Evolutionary conservation across 2,797 vertebrate genomes (phyloP), one percentile per base, ranked within the genome.

Genomic region (Tenualosa ilisha): DNA sequence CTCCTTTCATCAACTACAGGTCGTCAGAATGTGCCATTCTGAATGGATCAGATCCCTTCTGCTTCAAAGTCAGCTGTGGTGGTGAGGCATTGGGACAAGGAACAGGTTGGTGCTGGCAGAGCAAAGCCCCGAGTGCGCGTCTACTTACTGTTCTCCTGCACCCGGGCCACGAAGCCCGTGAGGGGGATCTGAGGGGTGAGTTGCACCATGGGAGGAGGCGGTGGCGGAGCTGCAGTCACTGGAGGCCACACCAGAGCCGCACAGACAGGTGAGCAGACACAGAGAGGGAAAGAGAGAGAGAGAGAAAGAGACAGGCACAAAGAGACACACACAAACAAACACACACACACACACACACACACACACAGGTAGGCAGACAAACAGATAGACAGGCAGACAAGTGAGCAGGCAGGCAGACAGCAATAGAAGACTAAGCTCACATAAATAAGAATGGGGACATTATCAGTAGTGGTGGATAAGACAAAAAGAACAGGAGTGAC

Each of bases 111-210:
- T 72, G 68, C 13, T 72, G 82, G 63, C n/a, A 37, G 20, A 5
- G 54, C 54, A 0, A 79, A 46, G 72, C 72, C 37, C 6, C 31
- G 24, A 68, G 61, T 3, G 54, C n/a, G 37, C 75, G 54, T n/a
- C 15, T 83, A 99, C 98, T 99, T 97, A 99, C 98, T 99, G 97
- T 98, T 99, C 97, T 99, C 98, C 95, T 99, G 98, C 96, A 99
- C 98, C 96, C 98, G 97, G 96, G 98, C 98, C 96, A 99, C 98
- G 96, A 99, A 99, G 95, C 98, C 98, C 94, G 98, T 99, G 95
- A 99, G 97, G 94, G 98, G 98, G 95, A 99, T 99, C 97, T 99
- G 98, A 95, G 98, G 98, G 94, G 98, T 99, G 96, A 99, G 97
- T 94, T 99, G 98, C 92, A 97, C 98, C 97, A 98, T 96, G 91